Evolutionary conservation across 2,113 vertebrate species (phyloP), one percentile per base, ranked within the genome.

Genomic region (Rhodinocichla rosea): DNA sequence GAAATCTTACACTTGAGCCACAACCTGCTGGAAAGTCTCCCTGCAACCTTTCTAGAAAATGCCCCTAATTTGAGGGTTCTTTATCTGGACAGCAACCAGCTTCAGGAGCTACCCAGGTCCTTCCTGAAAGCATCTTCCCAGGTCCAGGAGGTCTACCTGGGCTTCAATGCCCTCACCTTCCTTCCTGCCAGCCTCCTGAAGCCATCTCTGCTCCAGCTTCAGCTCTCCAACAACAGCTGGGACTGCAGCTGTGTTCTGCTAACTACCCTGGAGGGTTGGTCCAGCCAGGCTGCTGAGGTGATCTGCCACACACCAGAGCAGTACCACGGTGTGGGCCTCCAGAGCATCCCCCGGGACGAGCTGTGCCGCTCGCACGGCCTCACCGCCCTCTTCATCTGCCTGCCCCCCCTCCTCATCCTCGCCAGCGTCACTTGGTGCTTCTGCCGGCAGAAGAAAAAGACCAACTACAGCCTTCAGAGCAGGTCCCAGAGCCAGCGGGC

Each of bases 181-280:
- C 97, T 99, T 24, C 98, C 98, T 2, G 32, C 39, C 11, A 93
- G 97, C 23, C 45, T 98, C 33, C 93, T 98, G 57, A 98, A 97
- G 68, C 95, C 97, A 1, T 95, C 94, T 5, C 98, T 99, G 44
- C 81, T 92, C 27, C 97, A 53, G 12, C 97, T 99, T 67, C 97
- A 98, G 40, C 97, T 99, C 64, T 97, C 96, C 50, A 98, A 98
- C 45, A 99, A 99, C 89, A 98, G 86, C 37, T 98, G 98, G 98
- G 98, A 98, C 52, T 99, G 99, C 91, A 98, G 98, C 59, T 99
- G 99, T 20, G 30, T 90, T 39, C 86, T 99, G 13, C 53, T 98
- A 45, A 97, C 98, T 49, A 93, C n/a, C 35, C 69, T 98, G 55
- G 83, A 97, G 63, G 95, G 28, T 83, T 97, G 86, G 83, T 68